Conservation (phyloP, 2,113 vertebrate genomes). For the Nannospalax galili region DNA sequence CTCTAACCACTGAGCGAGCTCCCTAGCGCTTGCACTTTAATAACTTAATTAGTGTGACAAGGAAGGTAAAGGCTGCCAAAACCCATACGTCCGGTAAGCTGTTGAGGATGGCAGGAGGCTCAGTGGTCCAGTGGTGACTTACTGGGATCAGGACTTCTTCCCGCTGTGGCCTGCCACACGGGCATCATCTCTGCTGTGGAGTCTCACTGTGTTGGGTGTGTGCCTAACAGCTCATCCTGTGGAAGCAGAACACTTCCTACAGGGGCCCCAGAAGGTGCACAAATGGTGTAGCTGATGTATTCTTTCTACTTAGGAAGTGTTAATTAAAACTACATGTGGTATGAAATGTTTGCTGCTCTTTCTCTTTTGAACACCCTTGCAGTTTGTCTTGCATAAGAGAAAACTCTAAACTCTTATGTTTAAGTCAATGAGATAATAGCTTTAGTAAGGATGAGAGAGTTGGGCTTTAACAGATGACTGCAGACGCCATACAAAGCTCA, state of each 20-base stretch:
- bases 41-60: conserved; percentile 54
- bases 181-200: background rate
- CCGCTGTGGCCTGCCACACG: background rate
- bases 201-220: background rate
- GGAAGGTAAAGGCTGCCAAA: background rate
- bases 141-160: background rate
- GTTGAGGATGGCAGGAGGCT: background rate
- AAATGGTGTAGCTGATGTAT: background rate
- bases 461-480: background rate
- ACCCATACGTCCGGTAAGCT: background rate
- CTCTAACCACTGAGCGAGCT: background rate
- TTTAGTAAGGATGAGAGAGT: background rate
- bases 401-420: background rate
- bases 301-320: conserved; percentile 35
- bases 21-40: background rate
- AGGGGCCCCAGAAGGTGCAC: background rate
- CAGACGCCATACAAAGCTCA: background rate
- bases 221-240: background rate
- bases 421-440: background rate
- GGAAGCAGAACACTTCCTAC: background rate
- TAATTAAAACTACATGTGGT: conserved; percentile 53
- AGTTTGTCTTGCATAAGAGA: background rate
- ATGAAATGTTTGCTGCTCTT: conserved; percentile 34
- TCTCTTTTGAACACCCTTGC: conserved; percentile 12
- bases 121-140: background rate